Base-by-base conservation (phyloP, 2,113 vertebrate genomes). In the Periophthalmus modestus region DNA sequence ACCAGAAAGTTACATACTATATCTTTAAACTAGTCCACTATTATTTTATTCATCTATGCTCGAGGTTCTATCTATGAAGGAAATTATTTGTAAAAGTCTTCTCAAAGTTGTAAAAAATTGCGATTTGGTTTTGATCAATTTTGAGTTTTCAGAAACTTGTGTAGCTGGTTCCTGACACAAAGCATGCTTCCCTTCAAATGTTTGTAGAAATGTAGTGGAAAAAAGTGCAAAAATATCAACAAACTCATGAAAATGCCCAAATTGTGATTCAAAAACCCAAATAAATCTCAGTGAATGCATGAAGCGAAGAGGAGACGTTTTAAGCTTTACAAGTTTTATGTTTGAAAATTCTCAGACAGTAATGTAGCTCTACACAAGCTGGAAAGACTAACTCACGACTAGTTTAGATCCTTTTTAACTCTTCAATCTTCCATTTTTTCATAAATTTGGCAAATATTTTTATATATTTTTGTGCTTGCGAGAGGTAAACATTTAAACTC, bases 91-190 rank as follows among this genome's bases (percentile, higher is more conserved):
- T 23, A 28, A 33, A 61, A 33, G 58, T 61, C 28, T 61, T 61
- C 58, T 61, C 14, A 33, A 36, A 54, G 48, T 67, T 14, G 50
- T 28, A 33, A 68, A 28, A 61, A 66, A 48, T 24, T 19, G 66
- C 34, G 52, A 58, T 21, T 34, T 12, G 14, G 23, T 63, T 58
- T 48, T 66, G 50, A 74, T 66, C 47, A 18, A 16, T 21, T 78
- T 79, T 82, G 85, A 79, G 80, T 88, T 79, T 71, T 65, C 80
- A 81, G 78, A 72, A 75, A 80, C 72, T 76, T 79, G 79, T 82
- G 86, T 88, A 80, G 88, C 82, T 77, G 86, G 86, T 82, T 28
- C 84, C 86, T 75, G 85, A 90, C 84, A 80, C 85, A 88, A 82
- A 88, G 88, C 87, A 91, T 90, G 87, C 54, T 86, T 72, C 82